Evolutionary conservation across 2,113 vertebrate species (phyloP).

Genomic region (Regulus satrapa): DNA sequence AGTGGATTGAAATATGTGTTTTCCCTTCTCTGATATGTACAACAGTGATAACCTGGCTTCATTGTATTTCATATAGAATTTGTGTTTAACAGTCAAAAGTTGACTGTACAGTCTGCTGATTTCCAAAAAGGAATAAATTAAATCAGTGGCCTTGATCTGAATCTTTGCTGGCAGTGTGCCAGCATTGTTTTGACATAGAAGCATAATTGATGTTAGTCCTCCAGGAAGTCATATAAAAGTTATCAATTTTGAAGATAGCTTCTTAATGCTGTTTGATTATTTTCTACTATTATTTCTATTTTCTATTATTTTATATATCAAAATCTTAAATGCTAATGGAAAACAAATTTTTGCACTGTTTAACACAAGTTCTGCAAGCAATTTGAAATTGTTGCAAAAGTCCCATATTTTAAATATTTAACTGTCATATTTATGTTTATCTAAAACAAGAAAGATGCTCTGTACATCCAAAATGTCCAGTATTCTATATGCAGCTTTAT

Average conservation of each 20-base stretch:
- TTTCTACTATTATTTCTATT: neutral
- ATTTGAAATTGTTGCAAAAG: neutral
- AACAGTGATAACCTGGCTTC: neutral
- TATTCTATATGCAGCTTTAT: neutral
- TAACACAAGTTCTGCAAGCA: neutral
- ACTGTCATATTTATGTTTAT: neutral
- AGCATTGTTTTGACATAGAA: slow-evolving; percentile 25
- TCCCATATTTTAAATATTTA: neutral
- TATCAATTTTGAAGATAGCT: slow-evolving; percentile 22
- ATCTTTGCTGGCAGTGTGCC: neutral
- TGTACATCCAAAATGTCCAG: neutral
- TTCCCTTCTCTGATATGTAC: neutral
- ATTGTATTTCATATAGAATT: neutral
- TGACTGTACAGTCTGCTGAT: neutral
- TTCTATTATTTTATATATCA: neutral
- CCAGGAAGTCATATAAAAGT: slow-evolving; percentile 55
- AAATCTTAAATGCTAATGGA: neutral
- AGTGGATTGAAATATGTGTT: neutral
- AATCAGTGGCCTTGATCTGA: neutral
- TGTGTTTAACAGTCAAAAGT: neutral
- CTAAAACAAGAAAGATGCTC: neutral
- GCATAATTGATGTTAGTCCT: slow-evolving; percentile 4
- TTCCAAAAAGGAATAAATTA: neutral
- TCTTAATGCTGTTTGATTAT: slow-evolving; percentile 22
- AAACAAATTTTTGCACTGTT: neutral